Evolutionary conservation across 2,888 invertebrate species (phyloP), one percentile per base, ranked within the genome.

Genomic region (Zygogramma bicolorata): DNA sequence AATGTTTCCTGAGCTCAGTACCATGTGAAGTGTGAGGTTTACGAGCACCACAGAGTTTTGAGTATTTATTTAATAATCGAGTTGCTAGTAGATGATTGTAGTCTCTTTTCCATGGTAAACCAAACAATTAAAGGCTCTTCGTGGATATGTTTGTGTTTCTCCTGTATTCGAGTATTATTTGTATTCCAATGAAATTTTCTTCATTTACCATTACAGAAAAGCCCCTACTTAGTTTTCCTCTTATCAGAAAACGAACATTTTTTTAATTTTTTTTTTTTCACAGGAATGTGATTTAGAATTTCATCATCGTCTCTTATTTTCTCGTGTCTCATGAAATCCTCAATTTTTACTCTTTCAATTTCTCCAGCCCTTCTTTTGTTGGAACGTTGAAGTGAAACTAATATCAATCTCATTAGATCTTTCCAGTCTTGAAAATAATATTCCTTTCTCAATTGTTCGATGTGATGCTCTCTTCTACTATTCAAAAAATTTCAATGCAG

Each of bases 381-480:
- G 62, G 75, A 78, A 6, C 75, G 22, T 49, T 71, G 74, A 8
- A 78, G 10, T 1, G 68, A 65, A 15, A 73, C 73, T 13, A 78
- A 42, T n/a, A 75, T 75, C 8, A 42, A 34, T 15, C 62, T 20
- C 15, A 68, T 46, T 31, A 78, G 25, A 13, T 42, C n/a, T 38
- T 38, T 71, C 70, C 75, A 77, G 8, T 10, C 22, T 7, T 10
- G 2, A 15, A 25, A 49, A 6, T 18, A 22, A 68, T 13, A 68
- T n/a, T 13, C 6, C 4, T 29, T 46, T 61, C 49, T 15, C 20
- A 68, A 31, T 5, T 46, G 6, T 29, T 27, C 10, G 22, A 42
- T n/a, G n/a, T n/a, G 10, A 38, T 8, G 7, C 7, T 10, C 10
- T 38, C 38, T 7, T 7, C 61, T 22, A 46, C 7, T 40, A 22